Conservation (phyloP, 2,888 invertebrate species). For the Sphaeridia pumilis region DNA sequence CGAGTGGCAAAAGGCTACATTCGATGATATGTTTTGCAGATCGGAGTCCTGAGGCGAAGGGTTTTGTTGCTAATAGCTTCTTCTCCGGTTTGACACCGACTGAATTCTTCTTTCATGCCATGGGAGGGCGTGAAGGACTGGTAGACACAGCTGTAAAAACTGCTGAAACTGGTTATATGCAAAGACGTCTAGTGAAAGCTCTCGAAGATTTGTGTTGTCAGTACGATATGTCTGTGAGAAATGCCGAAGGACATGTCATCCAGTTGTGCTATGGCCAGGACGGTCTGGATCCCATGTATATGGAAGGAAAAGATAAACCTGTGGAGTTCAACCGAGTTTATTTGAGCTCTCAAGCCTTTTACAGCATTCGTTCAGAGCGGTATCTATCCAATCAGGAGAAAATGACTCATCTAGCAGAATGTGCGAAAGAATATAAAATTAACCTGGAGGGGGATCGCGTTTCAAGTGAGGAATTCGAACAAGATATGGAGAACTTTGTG, state of each 20-base stretch:
- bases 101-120: conserved; percentile 99
- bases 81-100: conserved; percentile 92
- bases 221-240: conserved; percentile 91
- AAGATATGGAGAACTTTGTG: conserved; percentile 34
- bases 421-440: conserved; percentile 1
- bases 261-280: conserved; percentile 93
- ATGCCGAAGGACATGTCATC: conserved; percentile 82
- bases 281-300: conserved; percentile 82
- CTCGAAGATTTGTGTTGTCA: conserved; percentile 90
- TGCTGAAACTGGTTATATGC: conserved; percentile 98
- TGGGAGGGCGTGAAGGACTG: conserved; percentile 93
- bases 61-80: conserved; percentile 96
- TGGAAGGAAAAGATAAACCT: conserved; percentile 87
- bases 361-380: conserved; percentile 57
- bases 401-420: conserved; percentile 20
- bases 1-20: too few species aligned
- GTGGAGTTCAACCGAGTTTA: conserved; percentile 77
- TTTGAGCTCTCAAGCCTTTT: conserved; percentile 65
- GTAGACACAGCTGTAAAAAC: conserved; percentile 99
- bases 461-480: conserved; percentile 31
- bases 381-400: conserved; percentile 44
- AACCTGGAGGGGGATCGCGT: conserved; percentile 1
- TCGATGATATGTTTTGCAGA: too few species aligned
- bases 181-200: conserved; percentile 88
- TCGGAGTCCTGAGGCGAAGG: conserved; percentile 72